These are phyloP conservation scores for Falco naumanni DNA, from an alignment of 2,797 vertebrate genomes.

Conservation along the genomic window DNA sequence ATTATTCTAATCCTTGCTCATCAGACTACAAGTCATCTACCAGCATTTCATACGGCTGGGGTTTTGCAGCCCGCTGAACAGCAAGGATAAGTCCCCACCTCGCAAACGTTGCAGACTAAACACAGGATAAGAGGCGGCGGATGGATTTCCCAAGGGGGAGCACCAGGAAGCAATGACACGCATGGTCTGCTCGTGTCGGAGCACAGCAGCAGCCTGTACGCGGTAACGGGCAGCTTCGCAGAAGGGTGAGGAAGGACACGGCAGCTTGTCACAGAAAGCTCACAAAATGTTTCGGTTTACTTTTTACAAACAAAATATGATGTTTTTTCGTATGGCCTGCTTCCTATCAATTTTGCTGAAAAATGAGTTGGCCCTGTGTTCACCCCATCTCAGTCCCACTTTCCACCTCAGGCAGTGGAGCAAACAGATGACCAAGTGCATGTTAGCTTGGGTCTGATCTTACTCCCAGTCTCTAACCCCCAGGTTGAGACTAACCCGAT, in stretches of 20 bases:
- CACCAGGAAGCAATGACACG: not conserved
- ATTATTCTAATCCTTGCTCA: not conserved
- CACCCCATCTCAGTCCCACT: not conserved
- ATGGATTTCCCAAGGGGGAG: not conserved
- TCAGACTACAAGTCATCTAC: not conserved
- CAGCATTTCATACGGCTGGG: not conserved
- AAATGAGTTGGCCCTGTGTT: not conserved
- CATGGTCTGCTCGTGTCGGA: accelerated
- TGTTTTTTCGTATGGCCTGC: not conserved
- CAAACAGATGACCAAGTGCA: not conserved
- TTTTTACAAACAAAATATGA: not conserved
- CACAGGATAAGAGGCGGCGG: not conserved
- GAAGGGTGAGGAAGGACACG: not conserved
- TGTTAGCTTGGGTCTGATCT: not conserved
- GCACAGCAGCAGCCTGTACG: not conserved
- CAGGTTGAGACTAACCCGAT: accelerated
- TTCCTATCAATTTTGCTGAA: not conserved
- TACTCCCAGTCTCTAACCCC: not conserved
- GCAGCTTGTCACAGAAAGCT: not conserved
- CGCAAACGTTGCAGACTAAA: not conserved
- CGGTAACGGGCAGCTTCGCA: not conserved
- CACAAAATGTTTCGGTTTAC: accelerated
- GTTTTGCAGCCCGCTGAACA: not conserved
- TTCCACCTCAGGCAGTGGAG: not conserved
- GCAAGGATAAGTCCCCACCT: not conserved